phyloP scores from a whole-genome alignment of 2,113 vertebrate species.

The Donacobius atricapilla region DNA sequence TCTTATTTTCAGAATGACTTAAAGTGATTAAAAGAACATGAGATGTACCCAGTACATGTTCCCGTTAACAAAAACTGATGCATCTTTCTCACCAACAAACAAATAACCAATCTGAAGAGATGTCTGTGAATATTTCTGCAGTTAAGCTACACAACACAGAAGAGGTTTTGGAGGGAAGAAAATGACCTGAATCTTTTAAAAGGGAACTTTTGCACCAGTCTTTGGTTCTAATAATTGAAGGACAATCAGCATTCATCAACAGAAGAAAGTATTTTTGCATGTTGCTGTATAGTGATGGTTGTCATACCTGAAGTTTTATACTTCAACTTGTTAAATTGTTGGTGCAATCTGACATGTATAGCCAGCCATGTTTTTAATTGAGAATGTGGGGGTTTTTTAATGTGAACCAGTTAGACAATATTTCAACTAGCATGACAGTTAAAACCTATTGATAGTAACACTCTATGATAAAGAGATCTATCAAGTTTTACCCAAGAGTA shows the following conservation, averaged over 20 bases:
- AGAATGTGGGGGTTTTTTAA: background rate
- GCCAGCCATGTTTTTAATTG: background rate
- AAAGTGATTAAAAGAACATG: background rate
- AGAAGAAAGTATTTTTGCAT: background rate
- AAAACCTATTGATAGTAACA: background rate
- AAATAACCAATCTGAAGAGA: background rate
- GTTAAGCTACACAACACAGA: background rate
- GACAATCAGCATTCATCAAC: background rate
- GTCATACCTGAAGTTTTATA: background rate
- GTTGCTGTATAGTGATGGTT: background rate
- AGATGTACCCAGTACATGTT: background rate
- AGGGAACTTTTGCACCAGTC: background rate
- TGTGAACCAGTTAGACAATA: background rate
- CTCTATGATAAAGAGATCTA: background rate
- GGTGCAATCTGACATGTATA: background rate
- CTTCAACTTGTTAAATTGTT: background rate
- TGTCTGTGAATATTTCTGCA: background rate
- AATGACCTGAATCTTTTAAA: background rate
- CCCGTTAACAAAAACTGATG: background rate
- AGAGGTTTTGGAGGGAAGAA: background rate
- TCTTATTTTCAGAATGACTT: conserved; percentile 15
- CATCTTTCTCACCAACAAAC: background rate
- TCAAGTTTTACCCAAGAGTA: background rate
- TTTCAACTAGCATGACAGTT: background rate
- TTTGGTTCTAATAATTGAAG: background rate